Evolutionary conservation across 2,113 vertebrate genomes (phyloP), one percentile per base, ranked within the genome.

Genomic region (Lampris incognitus): DNA sequence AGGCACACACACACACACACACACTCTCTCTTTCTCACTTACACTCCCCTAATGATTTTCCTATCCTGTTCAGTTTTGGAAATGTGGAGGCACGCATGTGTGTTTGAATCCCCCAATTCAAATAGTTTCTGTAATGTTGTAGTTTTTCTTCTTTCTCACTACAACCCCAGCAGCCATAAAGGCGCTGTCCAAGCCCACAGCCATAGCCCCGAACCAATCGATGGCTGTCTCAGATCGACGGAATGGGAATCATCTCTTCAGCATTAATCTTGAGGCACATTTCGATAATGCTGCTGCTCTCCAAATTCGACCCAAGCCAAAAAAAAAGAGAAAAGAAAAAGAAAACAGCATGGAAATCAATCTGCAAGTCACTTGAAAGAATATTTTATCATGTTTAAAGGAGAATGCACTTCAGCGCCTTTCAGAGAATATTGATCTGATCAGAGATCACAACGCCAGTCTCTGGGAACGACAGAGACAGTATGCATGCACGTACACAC

Each of bases 371-470:
- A 65, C 51, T 74, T 75, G 13, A 79, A 69, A 76, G 58, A 76
- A 76, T 74, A 70, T 71, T 51, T 65, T 56, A 74, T 72, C 52
- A 66, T 41, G 69, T 85, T 87, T 72, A 78, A 77, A 69, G 72
- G 39, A 67, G 44, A 82, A 42, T 41, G 62, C 49, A 55, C 48
- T 37, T 68, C 66, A 60, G 59, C 40, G 40, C 62, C 42, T 78
- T 66, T 68, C 74, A 68, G 57, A 37, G 63, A 41, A 69, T 74
- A 78, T 65, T 65, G 81, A 86, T 78, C 61, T 61, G 52, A 68
- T 5, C 41, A 39, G 10, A 76, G 61, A 48, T 69, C 58, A 41
- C 48, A 63, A 9, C 9, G 24, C 37, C 44, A 50, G 24, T 44
- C 48, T 55, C 60, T 55, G 59, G 42, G 66, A 46, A 38, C 40